Evolutionary conservation across 2,888 invertebrate genomes (phyloP).

Genomic region (Julus scandinavius): DNA sequence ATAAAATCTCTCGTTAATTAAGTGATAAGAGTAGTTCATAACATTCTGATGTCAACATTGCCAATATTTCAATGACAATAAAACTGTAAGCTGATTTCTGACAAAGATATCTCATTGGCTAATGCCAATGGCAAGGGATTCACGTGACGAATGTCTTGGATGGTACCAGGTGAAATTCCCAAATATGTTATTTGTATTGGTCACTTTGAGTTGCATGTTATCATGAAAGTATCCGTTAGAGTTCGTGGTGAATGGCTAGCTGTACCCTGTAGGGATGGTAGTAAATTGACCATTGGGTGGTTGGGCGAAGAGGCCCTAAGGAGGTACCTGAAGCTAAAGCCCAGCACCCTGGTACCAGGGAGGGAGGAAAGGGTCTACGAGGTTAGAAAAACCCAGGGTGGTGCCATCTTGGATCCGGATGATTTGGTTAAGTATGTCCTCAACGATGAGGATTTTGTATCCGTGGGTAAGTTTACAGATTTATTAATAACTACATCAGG

Average conservation of each 20-base stretch:
- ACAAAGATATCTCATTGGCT: not conserved
- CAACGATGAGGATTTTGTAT: conserved; percentile 73
- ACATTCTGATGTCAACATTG: not conserved
- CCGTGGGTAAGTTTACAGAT: conserved; percentile 70
- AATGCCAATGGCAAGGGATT: not conserved
- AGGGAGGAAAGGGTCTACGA: conserved; percentile 66
- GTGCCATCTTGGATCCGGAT: conserved; percentile 71
- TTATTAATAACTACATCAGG: no score
- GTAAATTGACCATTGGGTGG: conserved; percentile 68
- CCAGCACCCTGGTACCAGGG: conserved; percentile 60
- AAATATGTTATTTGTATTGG: not conserved
- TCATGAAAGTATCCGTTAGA: conserved; percentile 71
- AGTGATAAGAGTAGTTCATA: not conserved
- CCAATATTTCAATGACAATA: not conserved
- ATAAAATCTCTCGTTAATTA: not conserved
- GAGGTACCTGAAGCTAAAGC: conserved; percentile 67
- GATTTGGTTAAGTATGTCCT: conserved; percentile 70
- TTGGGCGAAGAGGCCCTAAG: conserved; percentile 70
- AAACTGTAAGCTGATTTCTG: not conserved
- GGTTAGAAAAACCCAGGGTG: conserved; percentile 71
- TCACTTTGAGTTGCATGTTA: not conserved
- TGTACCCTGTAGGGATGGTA: conserved; percentile 70
- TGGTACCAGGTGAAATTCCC: not conserved
- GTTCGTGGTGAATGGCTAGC: conserved; percentile 72
- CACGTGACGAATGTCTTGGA: not conserved